A percentile compares a stretch with the other conserved stretches of the same genome.
Evolutionary conservation across 2,797 vertebrate genomes (phyloP).

Genomic region (Carcharodon carcharias): DNA sequence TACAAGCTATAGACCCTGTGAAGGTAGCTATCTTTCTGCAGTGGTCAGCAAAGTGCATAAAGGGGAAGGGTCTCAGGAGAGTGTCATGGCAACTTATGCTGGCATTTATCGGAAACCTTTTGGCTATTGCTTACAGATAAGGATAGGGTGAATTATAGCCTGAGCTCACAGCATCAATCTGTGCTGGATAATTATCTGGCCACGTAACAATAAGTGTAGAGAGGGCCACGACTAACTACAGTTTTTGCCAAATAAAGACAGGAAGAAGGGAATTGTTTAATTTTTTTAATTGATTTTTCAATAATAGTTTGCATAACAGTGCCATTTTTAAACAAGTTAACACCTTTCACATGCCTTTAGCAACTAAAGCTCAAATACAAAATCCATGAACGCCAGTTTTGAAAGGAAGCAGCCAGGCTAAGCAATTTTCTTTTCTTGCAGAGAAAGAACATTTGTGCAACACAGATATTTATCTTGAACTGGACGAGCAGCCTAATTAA

Average conservation of each 20-base stretch:
- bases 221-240: not conserved
- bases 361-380: not conserved
- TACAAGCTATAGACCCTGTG: constrained; percentile 38
- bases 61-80: constrained; percentile 28
- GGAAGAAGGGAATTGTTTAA: not conserved
- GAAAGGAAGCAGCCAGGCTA: constrained; percentile 1
- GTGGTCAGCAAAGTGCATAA: constrained; percentile 39
- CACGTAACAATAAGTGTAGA: not conserved
- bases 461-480: constrained; percentile 15
- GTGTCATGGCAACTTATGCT: not conserved
- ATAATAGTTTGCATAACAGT: not conserved
- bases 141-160: constrained; percentile 29
- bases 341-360: not conserved
- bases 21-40: constrained; percentile 36
- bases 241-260: not conserved
- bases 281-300: not conserved
- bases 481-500: not conserved
- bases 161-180: constrained; percentile 26
- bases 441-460: constrained; percentile 10
- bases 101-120: constrained; percentile 37
- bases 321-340: not conserved
- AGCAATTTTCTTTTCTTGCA: constrained; percentile 25
- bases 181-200: constrained; percentile 27
- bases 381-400: not conserved
- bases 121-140: constrained; percentile 23